A percentile compares a stretch with the other conserved stretches of the same genome.
These are phyloP conservation scores for Anguilla megastoma DNA, from an alignment of 2,797 vertebrate species.

Conservation along the genomic window DNA sequence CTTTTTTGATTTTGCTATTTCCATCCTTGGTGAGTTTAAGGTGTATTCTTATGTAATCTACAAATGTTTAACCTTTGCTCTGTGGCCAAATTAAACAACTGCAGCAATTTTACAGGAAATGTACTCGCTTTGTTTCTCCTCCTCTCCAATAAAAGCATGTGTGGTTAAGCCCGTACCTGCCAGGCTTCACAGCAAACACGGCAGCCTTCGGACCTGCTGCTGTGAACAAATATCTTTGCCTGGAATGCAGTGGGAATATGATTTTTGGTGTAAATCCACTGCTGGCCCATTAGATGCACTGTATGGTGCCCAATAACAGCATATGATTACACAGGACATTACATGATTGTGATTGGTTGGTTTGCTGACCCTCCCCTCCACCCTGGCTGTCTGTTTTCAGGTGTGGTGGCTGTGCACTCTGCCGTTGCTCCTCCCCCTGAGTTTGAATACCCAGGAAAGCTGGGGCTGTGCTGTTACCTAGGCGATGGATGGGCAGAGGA, in stretches of 20 bases:
- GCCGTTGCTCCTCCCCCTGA: background rate
- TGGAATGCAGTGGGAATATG: background rate
- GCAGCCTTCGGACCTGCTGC: background rate
- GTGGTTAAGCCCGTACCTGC: background rate
- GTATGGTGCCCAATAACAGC: background rate
- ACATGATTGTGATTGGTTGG: background rate
- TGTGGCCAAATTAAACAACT: background rate
- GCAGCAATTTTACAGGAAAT: background rate
- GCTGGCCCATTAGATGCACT: background rate
- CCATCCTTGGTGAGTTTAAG: too few species aligned
- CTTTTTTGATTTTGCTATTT: too few species aligned
- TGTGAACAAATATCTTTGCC: background rate
- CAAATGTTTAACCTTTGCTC: background rate
- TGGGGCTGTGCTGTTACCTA: slow-evolving; percentile 26
- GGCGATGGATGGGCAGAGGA: background rate
- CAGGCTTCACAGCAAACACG: background rate
- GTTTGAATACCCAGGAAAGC: background rate
- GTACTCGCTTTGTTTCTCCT: background rate
- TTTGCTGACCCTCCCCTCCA: background rate
- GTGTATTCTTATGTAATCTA: background rate
- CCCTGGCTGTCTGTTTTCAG: background rate
- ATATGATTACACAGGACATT: background rate
- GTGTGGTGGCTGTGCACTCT: background rate
- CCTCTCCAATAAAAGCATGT: background rate
- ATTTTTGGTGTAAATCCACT: background rate